Base-by-base conservation (phyloP, 2,888 invertebrate genomes). In the Orthosia gothica region DNA sequence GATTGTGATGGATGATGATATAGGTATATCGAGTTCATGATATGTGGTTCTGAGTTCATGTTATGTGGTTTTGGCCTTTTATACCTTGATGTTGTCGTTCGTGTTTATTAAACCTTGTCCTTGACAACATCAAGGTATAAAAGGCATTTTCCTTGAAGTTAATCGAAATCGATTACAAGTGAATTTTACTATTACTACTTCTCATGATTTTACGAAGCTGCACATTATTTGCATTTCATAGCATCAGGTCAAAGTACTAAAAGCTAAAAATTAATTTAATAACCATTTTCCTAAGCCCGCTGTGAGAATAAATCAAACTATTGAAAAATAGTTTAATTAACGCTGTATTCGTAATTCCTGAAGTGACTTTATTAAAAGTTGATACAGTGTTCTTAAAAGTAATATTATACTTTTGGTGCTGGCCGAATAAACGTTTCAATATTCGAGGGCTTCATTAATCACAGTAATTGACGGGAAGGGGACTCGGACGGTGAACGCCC, bases 371-470 rank as follows among this genome's bases (percentile, higher is more conserved):
- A 94, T 94, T 93, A 94, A 94, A 95, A 95, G 93, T 94, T 94
- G 89, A 92, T 92, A 91, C 89, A 87, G 87, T 76, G 79, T 82
- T 94, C 93, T 90, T 89, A 89, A 86, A 92, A 93, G 94, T 94
- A 93, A 93, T 95, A 92, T 94, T 92, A 95, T 95, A 95, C 94
- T 94, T 95, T 93, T 91, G 74, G 92, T 92, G 91, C 91, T 91
- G 93, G 92, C 92, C 93, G 92, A 94, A 94, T 95, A 94, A 95
- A 95, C 95, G 95, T 95, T 96, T 95, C 95, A 95, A 96, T 96
- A 95, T 95, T 95, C 94, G 90, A 91, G 91, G 92, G 92, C 89
- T 94, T 94, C 96, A 96, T 96, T 96, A 95, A 96, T 96, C 96
- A 95, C 92, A 90, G 92, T 95, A 96, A 96, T 96, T 96, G 96